Evolutionary conservation across 2,888 invertebrate genomes (phyloP).

Genomic region (Maniola hyperantus): DNA sequence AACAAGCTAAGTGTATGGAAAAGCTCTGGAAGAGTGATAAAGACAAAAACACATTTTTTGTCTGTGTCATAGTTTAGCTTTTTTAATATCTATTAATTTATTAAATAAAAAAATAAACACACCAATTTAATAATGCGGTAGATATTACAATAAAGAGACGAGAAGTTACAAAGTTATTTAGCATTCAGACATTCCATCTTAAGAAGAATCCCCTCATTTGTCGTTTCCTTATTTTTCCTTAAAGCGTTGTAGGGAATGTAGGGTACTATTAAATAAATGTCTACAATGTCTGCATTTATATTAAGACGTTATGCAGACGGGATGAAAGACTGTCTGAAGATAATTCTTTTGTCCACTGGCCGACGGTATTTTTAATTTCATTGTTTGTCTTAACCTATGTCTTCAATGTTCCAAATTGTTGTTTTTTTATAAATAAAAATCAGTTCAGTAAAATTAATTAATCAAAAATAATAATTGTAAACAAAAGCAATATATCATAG

Average conservation of each 20-base stretch:
- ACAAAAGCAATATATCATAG: no score
- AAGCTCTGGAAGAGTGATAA: no score
- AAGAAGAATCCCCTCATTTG: conserved; percentile 15
- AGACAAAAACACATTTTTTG: no score
- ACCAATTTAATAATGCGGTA: not conserved
- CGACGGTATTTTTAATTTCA: not conserved
- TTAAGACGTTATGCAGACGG: conserved; percentile 21
- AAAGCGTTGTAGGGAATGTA: conserved; percentile 21
- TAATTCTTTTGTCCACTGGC: not conserved
- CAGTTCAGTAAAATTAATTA: no score
- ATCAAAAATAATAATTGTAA: no score
- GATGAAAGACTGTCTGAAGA: conserved; percentile 8
- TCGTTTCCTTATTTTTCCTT: conserved; percentile 31
- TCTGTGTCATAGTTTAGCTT: no score
- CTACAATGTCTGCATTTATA: conserved; percentile 24
- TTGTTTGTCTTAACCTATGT: not conserved
- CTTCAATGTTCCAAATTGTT: not conserved
- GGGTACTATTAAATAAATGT: conserved; percentile 33
- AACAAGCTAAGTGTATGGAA: no score
- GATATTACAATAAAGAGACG: conserved; percentile 35
- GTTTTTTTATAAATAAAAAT: no score
- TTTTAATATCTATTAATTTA: no score
- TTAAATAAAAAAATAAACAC: no score
- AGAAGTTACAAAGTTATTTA: conserved; percentile 29
- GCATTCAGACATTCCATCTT: conserved; percentile 25